A percentile compares a stretch with the other conserved stretches of the same genome.
Evolutionary conservation across 2,797 vertebrate species (phyloP).

Genomic region (Apogon hyalosoma): DNA sequence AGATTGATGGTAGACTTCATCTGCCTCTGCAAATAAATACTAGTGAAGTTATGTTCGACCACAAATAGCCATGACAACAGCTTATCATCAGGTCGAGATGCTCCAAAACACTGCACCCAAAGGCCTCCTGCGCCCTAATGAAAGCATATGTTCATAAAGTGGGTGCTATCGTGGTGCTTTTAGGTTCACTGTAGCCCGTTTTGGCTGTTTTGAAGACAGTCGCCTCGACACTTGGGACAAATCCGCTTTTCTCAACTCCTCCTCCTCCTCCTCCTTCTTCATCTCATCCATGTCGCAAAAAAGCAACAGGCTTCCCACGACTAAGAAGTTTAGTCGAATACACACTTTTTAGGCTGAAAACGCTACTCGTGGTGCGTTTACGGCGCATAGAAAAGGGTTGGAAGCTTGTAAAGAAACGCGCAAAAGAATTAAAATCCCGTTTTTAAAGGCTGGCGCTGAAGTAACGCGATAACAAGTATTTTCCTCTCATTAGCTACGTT

Average conservation of each 20-base stretch:
- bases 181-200: neutral
- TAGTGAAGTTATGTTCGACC: constrained; percentile 1
- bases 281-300: constrained; percentile 61
- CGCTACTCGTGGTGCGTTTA: neutral
- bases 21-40: too few relatives aligned
- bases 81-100: constrained; percentile 4
- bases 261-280: constrained; percentile 74
- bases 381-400: rapidly evolving
- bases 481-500: constrained; percentile 42
- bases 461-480: constrained; percentile 30
- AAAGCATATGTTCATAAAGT: neutral
- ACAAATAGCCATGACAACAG: constrained; percentile 13
- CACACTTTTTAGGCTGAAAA: neutral
- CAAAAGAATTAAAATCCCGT: neutral
- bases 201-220: constrained; percentile 59
- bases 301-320: constrained; percentile 82
- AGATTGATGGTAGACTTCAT: too few relatives aligned
- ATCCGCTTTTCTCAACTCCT: constrained; percentile 85
- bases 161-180: neutral
- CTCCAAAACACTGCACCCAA: neutral
- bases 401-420: rapidly evolving
- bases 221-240: constrained; percentile 60
- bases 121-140: neutral
- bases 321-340: constrained; percentile 34
- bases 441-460: neutral